These are phyloP conservation scores for Linurgus olivaceus DNA, from an alignment of 2,797 vertebrate genomes.

Conservation along the genomic window DNA sequence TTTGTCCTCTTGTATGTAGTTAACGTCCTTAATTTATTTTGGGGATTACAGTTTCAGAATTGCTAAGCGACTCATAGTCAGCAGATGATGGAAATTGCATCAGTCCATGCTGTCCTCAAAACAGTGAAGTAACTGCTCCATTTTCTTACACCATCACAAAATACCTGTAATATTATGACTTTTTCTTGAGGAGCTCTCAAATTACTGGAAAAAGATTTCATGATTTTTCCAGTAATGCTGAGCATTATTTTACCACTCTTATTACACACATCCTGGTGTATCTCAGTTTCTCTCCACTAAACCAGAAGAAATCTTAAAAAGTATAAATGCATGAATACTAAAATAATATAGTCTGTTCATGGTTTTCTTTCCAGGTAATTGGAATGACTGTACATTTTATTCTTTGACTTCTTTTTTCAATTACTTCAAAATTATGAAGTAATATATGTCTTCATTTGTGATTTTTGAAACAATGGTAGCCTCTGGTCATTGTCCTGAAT, in stretches of 20 bases:
- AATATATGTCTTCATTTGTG: not conserved
- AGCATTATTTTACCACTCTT: not conserved
- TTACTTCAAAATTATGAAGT: not conserved
- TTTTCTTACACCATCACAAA: not conserved
- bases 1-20: not conserved
- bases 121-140: not conserved
- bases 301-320: not conserved
- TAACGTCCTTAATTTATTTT: constrained; percentile 10
- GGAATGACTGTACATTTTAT: not conserved
- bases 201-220: not conserved
- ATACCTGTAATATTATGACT: not conserved
- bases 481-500: not conserved
- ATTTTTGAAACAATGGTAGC: not conserved
- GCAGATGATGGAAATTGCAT: constrained; percentile 9
- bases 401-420: not conserved
- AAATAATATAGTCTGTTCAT: not conserved
- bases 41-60: not conserved
- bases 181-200: not conserved
- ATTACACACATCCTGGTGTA: not conserved
- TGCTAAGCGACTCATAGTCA: not conserved
- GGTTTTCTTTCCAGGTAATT: not conserved
- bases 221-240: not conserved
- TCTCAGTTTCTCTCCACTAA: not conserved
- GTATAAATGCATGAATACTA: not conserved
- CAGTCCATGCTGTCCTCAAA: not conserved